Percentiles rank a stretch among this genome's conserved stretches.
Evolutionary conservation across 2,797 vertebrate genomes (phyloP).

Genomic region (Halcyon chelicuti): DNA sequence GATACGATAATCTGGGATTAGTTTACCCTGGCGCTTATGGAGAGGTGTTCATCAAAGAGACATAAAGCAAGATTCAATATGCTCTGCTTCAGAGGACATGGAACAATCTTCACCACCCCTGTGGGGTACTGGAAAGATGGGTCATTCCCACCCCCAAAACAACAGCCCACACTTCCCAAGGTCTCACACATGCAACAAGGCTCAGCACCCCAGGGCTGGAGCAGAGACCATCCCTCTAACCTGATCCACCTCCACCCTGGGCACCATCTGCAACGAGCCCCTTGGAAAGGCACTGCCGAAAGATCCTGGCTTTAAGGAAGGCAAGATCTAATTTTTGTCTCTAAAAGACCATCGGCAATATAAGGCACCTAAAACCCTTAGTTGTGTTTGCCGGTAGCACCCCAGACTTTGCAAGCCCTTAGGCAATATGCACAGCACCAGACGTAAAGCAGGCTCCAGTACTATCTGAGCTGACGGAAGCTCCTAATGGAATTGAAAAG

Average conservation of each 20-base stretch:
- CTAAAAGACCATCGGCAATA: neutral
- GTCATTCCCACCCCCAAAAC: neutral
- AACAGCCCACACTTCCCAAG: neutral
- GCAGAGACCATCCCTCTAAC: neutral
- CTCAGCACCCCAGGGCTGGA: neutral
- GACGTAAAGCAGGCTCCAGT: neutral
- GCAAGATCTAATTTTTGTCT: neutral
- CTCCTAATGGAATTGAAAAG: neutral
- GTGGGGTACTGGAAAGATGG: neutral
- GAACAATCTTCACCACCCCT: neutral
- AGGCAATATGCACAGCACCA: fast-evolving
- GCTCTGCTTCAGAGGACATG: neutral
- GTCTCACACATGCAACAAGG: neutral
- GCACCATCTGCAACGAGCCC: neutral
- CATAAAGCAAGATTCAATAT: neutral
- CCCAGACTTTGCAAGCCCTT: neutral
- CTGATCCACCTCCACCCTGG: neutral
- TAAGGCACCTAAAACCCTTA: neutral
- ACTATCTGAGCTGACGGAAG: neutral
- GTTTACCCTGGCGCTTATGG: neutral
- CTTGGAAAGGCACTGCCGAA: neutral
- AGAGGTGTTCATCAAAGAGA: constrained; percentile 31
- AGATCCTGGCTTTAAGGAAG: neutral
- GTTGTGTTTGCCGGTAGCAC: neutral
- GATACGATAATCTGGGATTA: constrained; percentile 20